Evolutionary conservation across 2,113 vertebrate species (phyloP), one percentile per base, ranked within the genome.

Genomic region (Campylomormyrus numenius): DNA sequence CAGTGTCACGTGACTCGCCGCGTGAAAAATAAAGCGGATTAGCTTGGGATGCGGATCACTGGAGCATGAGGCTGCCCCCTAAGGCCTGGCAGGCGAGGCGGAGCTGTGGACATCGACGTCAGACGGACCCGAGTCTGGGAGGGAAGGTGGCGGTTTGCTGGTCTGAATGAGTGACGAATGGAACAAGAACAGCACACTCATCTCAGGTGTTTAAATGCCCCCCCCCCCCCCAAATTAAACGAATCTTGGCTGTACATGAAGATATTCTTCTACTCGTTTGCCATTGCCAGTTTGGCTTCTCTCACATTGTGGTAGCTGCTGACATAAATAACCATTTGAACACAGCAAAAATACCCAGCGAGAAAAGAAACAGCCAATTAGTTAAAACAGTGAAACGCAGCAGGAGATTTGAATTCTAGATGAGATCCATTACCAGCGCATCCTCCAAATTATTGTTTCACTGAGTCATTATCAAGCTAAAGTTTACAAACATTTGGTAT

Each of bases 1-100:
- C 39, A n/a, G 80, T 24, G 39, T 48, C 80, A 85, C 9, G 42
- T 48, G 45, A 85, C 45, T 85, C 80, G 42, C 80, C 17, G 80
- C 42, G 17, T 85, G 80, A 85, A 85, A 85, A 48, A 11, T 19
- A 85, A 85, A 85, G 80, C 17, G 80, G 80, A n/a, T 85, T 85
- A 85, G 42, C 42, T 48, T 21, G 35, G 39, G 77, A 83, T 42
- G 77, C 31, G 39, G 39, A 9, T 83, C 77, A 45, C 13, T n/a
- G 39, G 80, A 48, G 80, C 80, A n/a, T 35, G 39, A 46, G 45
- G 42, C 80, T 85, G 45, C 21, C 21, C 80, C 39, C 19, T 13
- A 46, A 1, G 19, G 17, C 45, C 80, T 48, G 42, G 39, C 42
- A 85, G 39, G 1, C 7, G 1, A 24, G 80, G 39, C 7, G 8